phyloP scores from a whole-genome alignment of 2,113 vertebrate genomes.

The Ciconia boyciana region DNA sequence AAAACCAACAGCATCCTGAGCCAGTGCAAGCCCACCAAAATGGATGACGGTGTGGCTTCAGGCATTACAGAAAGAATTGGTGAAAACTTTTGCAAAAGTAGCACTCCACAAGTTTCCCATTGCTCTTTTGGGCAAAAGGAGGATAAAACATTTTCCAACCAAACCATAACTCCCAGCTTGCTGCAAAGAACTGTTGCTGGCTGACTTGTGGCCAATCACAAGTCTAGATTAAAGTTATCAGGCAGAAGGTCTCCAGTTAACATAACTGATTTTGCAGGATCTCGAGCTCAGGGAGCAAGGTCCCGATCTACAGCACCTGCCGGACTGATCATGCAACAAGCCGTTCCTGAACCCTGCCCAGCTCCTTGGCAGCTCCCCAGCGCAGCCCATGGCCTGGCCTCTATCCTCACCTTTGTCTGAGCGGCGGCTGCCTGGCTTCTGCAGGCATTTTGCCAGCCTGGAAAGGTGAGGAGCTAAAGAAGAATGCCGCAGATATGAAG shows the following conservation, averaged over 20 bases:
- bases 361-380: neutral
- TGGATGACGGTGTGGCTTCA: accelerated
- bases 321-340: neutral
- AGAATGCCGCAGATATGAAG: accelerated
- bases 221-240: neutral
- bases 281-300: neutral
- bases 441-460: neutral
- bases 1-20: neutral
- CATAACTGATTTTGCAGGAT: neutral
- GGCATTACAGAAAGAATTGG: accelerated
- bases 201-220: neutral
- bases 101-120: accelerated
- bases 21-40: neutral
- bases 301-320: accelerated
- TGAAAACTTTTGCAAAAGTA: neutral
- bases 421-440: accelerated
- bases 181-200: neutral
- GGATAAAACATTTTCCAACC: neutral
- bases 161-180: neutral
- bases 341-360: neutral
- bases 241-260: neutral
- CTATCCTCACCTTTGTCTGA: neutral
- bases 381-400: neutral
- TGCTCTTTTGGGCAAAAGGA: neutral
- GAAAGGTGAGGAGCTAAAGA: neutral